Percentiles rank a stretch among this genome's conserved stretches.
Evolutionary conservation across 2,113 vertebrate genomes (phyloP).

Genomic region (Alces alces): DNA sequence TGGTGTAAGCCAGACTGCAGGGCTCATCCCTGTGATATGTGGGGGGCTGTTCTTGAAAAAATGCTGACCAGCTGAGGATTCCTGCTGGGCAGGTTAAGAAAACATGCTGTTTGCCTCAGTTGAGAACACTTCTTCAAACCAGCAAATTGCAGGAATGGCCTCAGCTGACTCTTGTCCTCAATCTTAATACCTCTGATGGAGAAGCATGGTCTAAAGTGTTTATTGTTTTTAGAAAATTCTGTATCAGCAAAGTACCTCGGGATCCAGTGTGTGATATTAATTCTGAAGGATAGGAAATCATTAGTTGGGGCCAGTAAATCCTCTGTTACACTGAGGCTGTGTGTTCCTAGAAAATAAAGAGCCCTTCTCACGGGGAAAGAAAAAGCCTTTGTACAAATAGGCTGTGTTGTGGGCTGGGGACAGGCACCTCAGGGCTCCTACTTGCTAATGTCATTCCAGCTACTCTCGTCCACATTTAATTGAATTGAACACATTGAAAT

Average conservation of each 20-base stretch:
- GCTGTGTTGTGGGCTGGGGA: not conserved
- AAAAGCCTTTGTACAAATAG: not conserved
- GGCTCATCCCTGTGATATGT: not conserved
- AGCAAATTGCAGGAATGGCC: not conserved
- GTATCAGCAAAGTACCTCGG: conserved; percentile 1
- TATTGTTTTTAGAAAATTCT: conserved; percentile 19
- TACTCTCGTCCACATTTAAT: not conserved
- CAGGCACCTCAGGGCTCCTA: not conserved
- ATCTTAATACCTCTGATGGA: not conserved
- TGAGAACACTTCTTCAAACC: not conserved
- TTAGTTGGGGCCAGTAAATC: conserved; percentile 4
- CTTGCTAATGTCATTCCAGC: not conserved
- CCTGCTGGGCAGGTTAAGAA: not conserved
- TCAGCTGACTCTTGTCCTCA: not conserved
- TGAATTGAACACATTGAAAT: not conserved
- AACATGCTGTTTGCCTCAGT: not conserved
- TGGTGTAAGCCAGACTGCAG: not conserved
- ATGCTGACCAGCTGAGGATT: not conserved
- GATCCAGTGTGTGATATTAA: conserved; percentile 2
- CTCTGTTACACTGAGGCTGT: not conserved
- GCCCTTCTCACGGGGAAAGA: not conserved
- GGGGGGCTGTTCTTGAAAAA: not conserved
- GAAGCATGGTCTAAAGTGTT: not conserved
- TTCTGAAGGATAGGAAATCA: conserved; percentile 50
- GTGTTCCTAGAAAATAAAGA: conserved; percentile 23